Conservation (phyloP, 2,888 invertebrate genomes). For the Incurvaria masculella region DNA sequence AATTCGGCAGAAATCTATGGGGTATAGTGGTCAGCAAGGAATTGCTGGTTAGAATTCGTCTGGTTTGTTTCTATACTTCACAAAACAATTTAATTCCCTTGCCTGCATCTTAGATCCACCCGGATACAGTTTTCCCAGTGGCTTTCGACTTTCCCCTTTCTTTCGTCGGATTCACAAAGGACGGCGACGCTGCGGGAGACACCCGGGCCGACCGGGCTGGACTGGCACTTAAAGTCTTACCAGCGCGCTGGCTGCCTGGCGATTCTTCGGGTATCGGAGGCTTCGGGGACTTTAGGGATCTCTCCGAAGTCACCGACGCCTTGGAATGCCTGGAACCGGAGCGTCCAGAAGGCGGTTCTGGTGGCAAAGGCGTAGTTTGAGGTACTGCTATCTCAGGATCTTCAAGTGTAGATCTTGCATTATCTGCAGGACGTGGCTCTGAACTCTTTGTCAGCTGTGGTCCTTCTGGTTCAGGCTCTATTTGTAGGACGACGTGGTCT, state of each 20-base stretch:
- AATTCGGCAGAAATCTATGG: no score
- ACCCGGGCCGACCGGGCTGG: conserved; percentile 29
- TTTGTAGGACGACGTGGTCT: conserved; percentile 37
- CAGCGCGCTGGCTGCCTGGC: conserved; percentile 17
- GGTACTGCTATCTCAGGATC: conserved; percentile 27
- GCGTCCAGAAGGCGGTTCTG: conserved; percentile 20
- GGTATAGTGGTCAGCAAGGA: no score
- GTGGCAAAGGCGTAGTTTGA: conserved; percentile 24
- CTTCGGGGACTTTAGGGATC: conserved; percentile 3
- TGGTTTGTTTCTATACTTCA: no score
- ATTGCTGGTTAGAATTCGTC: no score
- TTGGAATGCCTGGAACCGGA: conserved; percentile 22
- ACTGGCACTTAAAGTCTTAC: conserved; percentile 15
- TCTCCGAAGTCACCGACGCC: conserved; percentile 17
- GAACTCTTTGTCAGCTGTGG: conserved; percentile 34
- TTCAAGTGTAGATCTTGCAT: conserved; percentile 11
- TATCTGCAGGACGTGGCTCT: conserved; percentile 29
- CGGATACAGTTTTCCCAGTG: conserved; percentile 69
- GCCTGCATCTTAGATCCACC: conserved; percentile 76
- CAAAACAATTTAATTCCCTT: no score
- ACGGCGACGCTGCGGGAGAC: conserved; percentile 35
- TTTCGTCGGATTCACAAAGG: conserved; percentile 27
- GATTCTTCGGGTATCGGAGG: conserved; percentile 16
- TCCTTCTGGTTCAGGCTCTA: conserved; percentile 35
- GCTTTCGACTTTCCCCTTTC: conserved; percentile 69